A percentile compares a stretch with the other conserved stretches of the same genome.
These are phyloP conservation scores for Zaprionus ornatus DNA, from an alignment of 1,140 invertebrate genomes.

Conservation along the genomic window DNA sequence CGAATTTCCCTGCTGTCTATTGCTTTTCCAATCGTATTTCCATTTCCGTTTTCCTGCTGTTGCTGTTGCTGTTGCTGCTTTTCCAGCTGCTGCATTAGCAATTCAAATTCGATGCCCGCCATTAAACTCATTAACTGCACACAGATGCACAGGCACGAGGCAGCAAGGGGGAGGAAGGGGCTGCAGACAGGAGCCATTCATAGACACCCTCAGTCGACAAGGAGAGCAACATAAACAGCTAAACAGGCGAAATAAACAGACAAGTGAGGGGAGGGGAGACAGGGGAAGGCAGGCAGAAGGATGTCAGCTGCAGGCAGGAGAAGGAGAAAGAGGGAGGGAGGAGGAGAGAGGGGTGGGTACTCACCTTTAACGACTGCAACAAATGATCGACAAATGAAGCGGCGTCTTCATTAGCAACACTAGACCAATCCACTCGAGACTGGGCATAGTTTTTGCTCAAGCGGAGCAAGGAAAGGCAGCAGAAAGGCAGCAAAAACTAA, in stretches of 20 bases:
- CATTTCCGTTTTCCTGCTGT: constrained; percentile 60
- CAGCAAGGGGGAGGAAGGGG: not conserved
- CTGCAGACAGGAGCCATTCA: not conserved
- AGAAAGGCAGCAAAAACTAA: constrained; percentile 33
- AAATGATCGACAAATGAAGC: constrained; percentile 74
- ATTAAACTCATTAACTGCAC: constrained; percentile 82
- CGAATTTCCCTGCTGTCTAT: constrained; percentile 18
- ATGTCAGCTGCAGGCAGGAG: not conserved
- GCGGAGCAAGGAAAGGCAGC: constrained; percentile 20
- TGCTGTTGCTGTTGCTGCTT: not conserved
- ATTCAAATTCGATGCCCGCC: constrained; percentile 77
- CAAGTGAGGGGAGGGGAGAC: not conserved
- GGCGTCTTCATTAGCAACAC: constrained; percentile 71
- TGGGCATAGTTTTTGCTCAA: constrained; percentile 4
- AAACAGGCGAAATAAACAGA: not conserved
- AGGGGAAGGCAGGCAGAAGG: constrained; percentile 8
- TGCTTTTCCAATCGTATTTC: constrained; percentile 55
- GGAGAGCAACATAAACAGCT: constrained; percentile 34
- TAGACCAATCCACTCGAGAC: not conserved
- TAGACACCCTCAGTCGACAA: not conserved
- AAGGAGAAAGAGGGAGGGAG: not conserved
- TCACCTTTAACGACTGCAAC: constrained; percentile 53
- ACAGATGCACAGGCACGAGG: constrained; percentile 45
- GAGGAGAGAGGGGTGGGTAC: not conserved
- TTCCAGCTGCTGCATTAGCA: constrained; percentile 64